Base-by-base conservation (phyloP, 2,888 invertebrate genomes). In the Cyrtodaria siliqua region DNA sequence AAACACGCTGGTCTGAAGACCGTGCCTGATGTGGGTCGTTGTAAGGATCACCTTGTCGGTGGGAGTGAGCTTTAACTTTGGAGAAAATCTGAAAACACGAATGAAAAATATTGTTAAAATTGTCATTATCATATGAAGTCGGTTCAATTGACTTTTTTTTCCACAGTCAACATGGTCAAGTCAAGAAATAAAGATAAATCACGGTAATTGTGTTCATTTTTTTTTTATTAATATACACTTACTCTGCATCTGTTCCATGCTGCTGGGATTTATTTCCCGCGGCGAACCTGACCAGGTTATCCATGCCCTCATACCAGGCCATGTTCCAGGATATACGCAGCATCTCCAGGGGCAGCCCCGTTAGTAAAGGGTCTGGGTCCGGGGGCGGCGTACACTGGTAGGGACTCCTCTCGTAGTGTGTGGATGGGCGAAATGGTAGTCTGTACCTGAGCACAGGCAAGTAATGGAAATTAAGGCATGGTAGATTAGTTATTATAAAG, bases 281-380 rank as follows among this genome's bases (percentile, higher is more conserved):
- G 6, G 88, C 40, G 38, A 73, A 52, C 27, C 84, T 82, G 12
- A 90, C 79, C 12, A 91, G 79, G 18, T 74, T 79, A 16, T 87
- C 87, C 69, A 91, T 87, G 4, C 90, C 91, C 49, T 84, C 86
- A 63, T 91, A 85, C 92, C 92, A 92, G 2, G 91, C 87, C 12
- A 89, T 75, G 70, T 91, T 91, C 92, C 92, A 92, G 16, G 86
- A 72, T 20, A 90, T 64, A 44, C 88, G 79, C 68, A 92, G 68
- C 89, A 88, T 90, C 57, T 92, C 89, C 9, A 82, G 82, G 4
- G 89, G 86, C 2, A 82, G 74, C 8, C 87, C 87, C 4, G 83
- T 78, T 40, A 68, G 67, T 49, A 92, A 76, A 1, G 89, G 89
- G 69, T 89, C 89, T 24, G 85, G 77, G 42, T 84, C 82, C 23